Evolutionary conservation across 2,797 vertebrate genomes (phyloP).

Genomic region (Myotis daubentonii): DNA sequence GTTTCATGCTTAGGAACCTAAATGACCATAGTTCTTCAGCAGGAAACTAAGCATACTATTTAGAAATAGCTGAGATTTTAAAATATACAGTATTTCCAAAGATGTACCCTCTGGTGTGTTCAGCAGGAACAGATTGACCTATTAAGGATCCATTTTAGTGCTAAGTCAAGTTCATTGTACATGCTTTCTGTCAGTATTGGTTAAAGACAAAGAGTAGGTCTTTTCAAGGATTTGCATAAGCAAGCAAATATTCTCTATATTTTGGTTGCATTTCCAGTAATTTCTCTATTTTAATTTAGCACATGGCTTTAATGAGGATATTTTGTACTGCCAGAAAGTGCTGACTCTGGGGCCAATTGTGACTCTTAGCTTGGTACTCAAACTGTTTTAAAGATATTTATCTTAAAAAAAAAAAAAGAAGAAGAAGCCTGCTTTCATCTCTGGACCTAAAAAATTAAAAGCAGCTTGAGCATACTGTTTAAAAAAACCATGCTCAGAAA

Average conservation of each 20-base stretch:
- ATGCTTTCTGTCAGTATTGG: constrained; percentile 32
- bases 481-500: not conserved
- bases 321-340: constrained; percentile 10
- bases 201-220: not conserved
- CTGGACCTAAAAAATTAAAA: constrained; percentile 45
- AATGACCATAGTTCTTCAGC: not conserved
- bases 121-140: constrained; percentile 29
- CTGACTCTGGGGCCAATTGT: not conserved
- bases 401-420: not conserved
- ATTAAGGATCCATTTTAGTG: constrained; percentile 29
- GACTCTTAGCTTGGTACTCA: not conserved
- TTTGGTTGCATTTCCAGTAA: constrained; percentile 15
- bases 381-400: constrained; percentile 13
- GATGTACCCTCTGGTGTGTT: constrained; percentile 1
- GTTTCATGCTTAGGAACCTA: no score
- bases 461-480: constrained; percentile 46
- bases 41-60: constrained; percentile 4
- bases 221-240: constrained; percentile 51
- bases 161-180: not conserved
- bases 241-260: not conserved
- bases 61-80: constrained; percentile 51
- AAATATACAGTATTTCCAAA: not conserved
- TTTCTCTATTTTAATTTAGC: constrained; percentile 56
- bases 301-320: constrained; percentile 41
- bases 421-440: constrained; percentile 14